Evolutionary conservation across 2,797 vertebrate genomes (phyloP).

Genomic region (Sebastes dallii): DNA sequence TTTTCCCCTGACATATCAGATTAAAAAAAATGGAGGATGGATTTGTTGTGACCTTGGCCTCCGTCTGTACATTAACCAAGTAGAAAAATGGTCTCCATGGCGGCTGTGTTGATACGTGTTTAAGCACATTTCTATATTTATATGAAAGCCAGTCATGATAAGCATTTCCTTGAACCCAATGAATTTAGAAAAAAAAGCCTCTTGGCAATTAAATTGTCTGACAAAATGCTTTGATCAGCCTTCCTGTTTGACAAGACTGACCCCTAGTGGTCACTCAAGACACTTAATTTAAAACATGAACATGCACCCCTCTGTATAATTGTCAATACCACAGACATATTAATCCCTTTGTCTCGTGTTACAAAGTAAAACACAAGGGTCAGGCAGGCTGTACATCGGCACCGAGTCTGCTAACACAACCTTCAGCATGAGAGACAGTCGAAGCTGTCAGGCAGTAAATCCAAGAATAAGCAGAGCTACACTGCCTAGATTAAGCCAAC

Average conservation of each 20-base stretch:
- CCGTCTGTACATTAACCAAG: slow-evolving; percentile 11
- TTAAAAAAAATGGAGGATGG: background rate
- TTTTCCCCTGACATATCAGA: background rate
- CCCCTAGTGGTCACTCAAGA: slow-evolving; percentile 66
- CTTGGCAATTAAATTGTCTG: slow-evolving; percentile 17
- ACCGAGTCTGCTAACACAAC: slow-evolving; percentile 21
- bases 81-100: slow-evolving; percentile 1
- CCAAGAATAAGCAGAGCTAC: slow-evolving; percentile 50
- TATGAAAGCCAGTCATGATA: slow-evolving; percentile 6
- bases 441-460: slow-evolving; percentile 55
- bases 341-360: slow-evolving; percentile 43
- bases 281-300: background rate
- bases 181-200: slow-evolving; percentile 9
- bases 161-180: slow-evolving; percentile 15
- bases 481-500: slow-evolving; percentile 58
- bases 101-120: background rate
- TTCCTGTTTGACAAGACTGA: slow-evolving; percentile 67
- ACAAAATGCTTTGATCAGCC: background rate
- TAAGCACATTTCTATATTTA: slow-evolving; percentile 5
- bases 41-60: slow-evolving; percentile 24
- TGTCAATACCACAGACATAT: slow-evolving; percentile 23
- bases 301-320: background rate
- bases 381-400: slow-evolving; percentile 14
- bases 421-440: slow-evolving; percentile 16
- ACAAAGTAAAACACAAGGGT: slow-evolving; percentile 41